Base-by-base conservation (phyloP, 2,113 vertebrate species). In the Dascyllus trimaculatus region DNA sequence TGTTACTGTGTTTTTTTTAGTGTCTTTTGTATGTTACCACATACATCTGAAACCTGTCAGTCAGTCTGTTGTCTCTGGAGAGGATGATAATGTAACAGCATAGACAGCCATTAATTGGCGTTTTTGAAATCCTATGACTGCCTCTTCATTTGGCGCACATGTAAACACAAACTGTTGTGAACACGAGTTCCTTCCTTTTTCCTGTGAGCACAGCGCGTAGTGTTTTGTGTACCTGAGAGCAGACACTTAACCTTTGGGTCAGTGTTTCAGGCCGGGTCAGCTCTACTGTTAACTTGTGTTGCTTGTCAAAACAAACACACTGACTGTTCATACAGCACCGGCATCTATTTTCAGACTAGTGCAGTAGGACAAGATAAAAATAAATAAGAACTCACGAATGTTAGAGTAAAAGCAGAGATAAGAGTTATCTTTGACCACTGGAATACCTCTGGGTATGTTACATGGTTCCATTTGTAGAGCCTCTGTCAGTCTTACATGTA, bases 301-400 rank as follows among this genome's bases (percentile, higher is more conserved):
- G 56, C 71, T 73, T 48, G 73, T 87, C 76, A 92, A 75, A 93
- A 90, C 86, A 91, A 89, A 90, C 71, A 65, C 14, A 21, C 38
- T 43, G 46, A 56, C n/a, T 63, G 68, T 86, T 88, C 54, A 59
- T 62, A 56, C 46, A 62, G 66, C 67, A 52, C 25, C 26, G 49
- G 46, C 18, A 19, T 71, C 51, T 84, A 82, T 88, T 84, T 86
- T 65, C 49, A 72, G 57, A 85, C 59, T 62, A 61, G 83, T 73
- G 59, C 54, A 78, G 64, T 82, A 45, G 78, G 62, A 80, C 75
- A 79, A 59, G 59, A 75, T 86, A 73, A 83, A 93, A 88, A 89
- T 90, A 84, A 84, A 84, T 59, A 40, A 49, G 38, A 52, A 40
- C 66, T 70, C 59, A 56, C 29, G 65, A 80, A 87, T 82, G 11